Evolutionary conservation across 1,140 invertebrate genomes (phyloP), one percentile per base, ranked within the genome.

Genomic region (Charaxes varanes): DNA sequence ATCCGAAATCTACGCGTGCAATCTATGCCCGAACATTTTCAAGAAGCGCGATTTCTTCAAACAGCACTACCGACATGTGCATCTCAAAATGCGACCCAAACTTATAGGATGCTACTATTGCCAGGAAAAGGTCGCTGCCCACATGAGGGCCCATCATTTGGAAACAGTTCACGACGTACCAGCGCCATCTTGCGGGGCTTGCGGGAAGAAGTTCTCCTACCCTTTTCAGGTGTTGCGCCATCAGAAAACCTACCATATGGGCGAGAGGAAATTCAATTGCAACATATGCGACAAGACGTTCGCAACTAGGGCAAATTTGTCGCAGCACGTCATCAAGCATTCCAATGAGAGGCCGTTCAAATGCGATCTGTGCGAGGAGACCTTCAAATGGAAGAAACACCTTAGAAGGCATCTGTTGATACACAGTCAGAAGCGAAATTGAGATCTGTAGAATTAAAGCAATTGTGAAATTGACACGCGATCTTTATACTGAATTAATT

Each of bases 281-380:
- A 31, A 53, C 0, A 31, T 77, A 2, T 86, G 85, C 34, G 47
- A 56, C 6, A 67, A 63, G 36, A 59, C 59, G 3, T 86, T 84
- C 56, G 59, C 51, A 4, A 41, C 63, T 6, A 48, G 49, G 0
- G 82, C 65, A 2, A 67, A 78, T 28, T 61, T 87, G 21, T 71
- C 71, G 3, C 59, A 72, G 4, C 86, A 87, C 40, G 41, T 70
- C 2, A 85, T 83, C 38, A 86, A 86, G 21, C 88, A 90, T 62
- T 69, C 10, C 30, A 62, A 67, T 5, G 68, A 74, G 6, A 74
- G 76, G 30, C 84, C 79, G 11, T 88, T 79, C 50, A 60, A 66
- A 37, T 88, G 87, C 59, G 59, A 58, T 6, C 34, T 37, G 6
- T 62, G 58, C 4, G 50, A 54, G 2, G 41, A 44, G 4, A 38